phyloP scores from a whole-genome alignment of 2,888 invertebrate genomes.

The Ellobium chinense region DNA sequence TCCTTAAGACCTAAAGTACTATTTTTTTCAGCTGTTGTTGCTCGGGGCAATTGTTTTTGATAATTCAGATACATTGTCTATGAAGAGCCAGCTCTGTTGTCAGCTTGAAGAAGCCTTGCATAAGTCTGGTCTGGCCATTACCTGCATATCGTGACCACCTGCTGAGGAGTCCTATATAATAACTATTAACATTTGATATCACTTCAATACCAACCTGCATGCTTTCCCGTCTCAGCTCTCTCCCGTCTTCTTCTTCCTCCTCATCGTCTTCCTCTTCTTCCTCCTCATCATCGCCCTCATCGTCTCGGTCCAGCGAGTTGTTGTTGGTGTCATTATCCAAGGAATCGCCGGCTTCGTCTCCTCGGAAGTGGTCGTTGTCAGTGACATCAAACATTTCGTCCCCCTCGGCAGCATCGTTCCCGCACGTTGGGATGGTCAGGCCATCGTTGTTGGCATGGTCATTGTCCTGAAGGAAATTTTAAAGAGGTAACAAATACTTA shows the following conservation, averaged over 20 bases:
- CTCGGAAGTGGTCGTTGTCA: constrained; percentile 30
- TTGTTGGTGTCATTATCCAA: constrained; percentile 34
- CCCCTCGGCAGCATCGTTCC: constrained; percentile 5
- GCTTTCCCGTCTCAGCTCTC: neutral
- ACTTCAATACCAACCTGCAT: neutral
- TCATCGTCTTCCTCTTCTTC: constrained; percentile 38
- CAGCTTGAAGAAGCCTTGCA: no score
- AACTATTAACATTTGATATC: no score
- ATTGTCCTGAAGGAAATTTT: no score
- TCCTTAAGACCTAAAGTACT: no score
- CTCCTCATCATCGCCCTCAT: constrained; percentile 44
- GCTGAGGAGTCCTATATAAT: no score
- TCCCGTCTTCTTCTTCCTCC: neutral
- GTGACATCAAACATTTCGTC: constrained; percentile 43
- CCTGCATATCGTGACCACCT: no score
- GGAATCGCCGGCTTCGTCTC: constrained; percentile 31
- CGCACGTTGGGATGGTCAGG: neutral
- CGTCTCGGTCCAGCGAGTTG: constrained; percentile 26
- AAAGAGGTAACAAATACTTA: no score
- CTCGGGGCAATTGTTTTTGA: no score
- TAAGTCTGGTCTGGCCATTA: no score
- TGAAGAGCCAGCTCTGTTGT: no score
- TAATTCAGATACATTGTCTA: no score
- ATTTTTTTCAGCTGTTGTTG: no score
- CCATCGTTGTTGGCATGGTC: neutral